A percentile compares a stretch with the other conserved stretches of the same genome.
Conservation (phyloP, 2,113 vertebrate species). For the Poeciliopsis turrubarensis region DNA sequence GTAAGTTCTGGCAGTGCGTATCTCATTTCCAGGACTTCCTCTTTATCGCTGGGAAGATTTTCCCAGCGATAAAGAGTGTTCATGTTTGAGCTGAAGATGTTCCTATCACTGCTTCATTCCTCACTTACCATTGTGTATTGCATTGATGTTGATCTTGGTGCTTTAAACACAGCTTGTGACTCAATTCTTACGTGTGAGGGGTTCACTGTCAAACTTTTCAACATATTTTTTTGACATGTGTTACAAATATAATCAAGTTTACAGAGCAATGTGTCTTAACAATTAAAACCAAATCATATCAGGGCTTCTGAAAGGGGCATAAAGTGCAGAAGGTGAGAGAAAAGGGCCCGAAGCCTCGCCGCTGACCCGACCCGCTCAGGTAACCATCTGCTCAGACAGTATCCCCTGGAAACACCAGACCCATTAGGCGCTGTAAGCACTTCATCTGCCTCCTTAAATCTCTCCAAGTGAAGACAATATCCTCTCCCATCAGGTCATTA, state of each 20-base stretch:
- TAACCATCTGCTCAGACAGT: constrained; percentile 64
- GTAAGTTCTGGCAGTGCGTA: not conserved
- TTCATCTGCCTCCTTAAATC: constrained; percentile 41
- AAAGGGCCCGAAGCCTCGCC: constrained; percentile 45
- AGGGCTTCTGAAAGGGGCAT: constrained; percentile 39
- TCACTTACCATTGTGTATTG: not conserved
- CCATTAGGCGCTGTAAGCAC: constrained; percentile 48
- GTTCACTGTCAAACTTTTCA: not conserved
- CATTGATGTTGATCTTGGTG: not conserved
- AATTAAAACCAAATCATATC: constrained; percentile 27
- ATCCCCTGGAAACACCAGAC: constrained; percentile 31
- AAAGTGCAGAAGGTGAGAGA: constrained; percentile 41
- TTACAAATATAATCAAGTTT: not conserved
- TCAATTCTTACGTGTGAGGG: not conserved
- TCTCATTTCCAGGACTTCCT: not conserved
- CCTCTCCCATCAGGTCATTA: not conserved
- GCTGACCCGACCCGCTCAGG: constrained; percentile 29
- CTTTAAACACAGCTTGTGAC: not conserved
- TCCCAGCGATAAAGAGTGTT: no score
- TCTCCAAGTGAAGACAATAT: constrained; percentile 11
- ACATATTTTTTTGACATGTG: not conserved
- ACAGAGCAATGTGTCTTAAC: not conserved
- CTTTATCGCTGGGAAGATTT: not conserved
- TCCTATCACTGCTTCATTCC: not conserved
- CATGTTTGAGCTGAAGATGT: not conserved